Conservation (phyloP, 64 coral and sea anemone species). For the Montipora capricornis region DNA sequence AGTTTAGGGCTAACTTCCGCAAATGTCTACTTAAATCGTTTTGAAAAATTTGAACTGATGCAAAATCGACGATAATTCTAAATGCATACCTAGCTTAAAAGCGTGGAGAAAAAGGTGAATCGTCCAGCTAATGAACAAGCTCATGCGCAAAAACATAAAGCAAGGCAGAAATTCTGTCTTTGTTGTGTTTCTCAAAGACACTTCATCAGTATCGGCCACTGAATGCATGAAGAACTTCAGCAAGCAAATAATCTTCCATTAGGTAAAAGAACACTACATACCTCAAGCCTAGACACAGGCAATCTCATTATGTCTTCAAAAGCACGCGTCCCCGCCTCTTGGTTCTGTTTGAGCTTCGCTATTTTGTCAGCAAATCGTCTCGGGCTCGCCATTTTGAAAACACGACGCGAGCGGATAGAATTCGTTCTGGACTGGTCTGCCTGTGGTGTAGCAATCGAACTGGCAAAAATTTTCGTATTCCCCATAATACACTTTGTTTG, state of each 20-base stretch:
- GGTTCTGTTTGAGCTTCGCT: slow-evolving; percentile 82
- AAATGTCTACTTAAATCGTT: background rate
- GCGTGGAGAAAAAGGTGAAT: background rate
- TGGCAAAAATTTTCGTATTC: too few species aligned
- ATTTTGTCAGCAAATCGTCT: slow-evolving; percentile 98
- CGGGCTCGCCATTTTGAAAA: slow-evolving; percentile 95
- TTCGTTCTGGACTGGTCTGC: background rate
- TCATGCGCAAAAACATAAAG: background rate
- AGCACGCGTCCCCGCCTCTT: slow-evolving; percentile 86
- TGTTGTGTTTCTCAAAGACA: background rate
- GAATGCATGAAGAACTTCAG: too few species aligned
- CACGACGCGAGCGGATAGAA: too few species aligned
- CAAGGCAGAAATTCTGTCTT: background rate
- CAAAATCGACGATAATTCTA: background rate
- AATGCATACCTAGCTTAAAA: too few species aligned
- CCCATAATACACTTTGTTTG: too few species aligned
- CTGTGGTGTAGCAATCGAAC: background rate
- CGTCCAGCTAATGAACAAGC: background rate
- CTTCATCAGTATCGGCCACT: background rate
- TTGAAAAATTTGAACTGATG: background rate
- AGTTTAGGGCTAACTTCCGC: background rate
- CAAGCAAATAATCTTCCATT: background rate
- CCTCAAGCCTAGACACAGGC: slow-evolving; percentile 72
- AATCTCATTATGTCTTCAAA: slow-evolving; percentile 95
- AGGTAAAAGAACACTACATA: background rate